phyloP scores from a whole-genome alignment of 92 coral and sea anemone species.

The Epizoanthus stellaris region DNA sequence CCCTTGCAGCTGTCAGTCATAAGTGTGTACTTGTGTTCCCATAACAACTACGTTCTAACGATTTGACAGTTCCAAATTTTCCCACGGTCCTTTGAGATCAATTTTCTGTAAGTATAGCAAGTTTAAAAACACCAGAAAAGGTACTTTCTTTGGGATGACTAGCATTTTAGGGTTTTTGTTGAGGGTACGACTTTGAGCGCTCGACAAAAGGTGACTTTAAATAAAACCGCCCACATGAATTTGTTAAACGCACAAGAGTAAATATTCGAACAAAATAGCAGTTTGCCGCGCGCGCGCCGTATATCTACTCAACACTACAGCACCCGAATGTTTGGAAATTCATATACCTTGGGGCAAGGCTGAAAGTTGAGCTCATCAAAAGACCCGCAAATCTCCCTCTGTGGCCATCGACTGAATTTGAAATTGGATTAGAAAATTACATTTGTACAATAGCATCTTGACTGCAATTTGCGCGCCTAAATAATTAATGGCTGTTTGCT shows the following conservation, averaged over 20 bases:
- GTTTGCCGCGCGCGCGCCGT: slow-evolving; percentile 25
- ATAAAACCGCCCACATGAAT: slow-evolving; percentile 32
- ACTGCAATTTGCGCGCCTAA: not conserved
- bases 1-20: slow-evolving; percentile 16
- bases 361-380: not conserved
- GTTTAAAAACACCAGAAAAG: not conserved
- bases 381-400: not conserved
- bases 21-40: slow-evolving; percentile 43
- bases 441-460: slow-evolving; percentile 29
- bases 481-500: slow-evolving; percentile 43
- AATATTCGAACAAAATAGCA: slow-evolving; percentile 26
- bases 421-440: slow-evolving; percentile 22
- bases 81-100: slow-evolving; percentile 31
- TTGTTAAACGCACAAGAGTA: slow-evolving; percentile 4
- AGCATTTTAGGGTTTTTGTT: not conserved
- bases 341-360: not conserved
- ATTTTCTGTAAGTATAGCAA: not conserved
- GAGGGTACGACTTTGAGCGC: not conserved
- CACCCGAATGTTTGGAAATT: not conserved
- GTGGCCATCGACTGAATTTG: slow-evolving; percentile 14
- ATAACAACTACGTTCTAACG: slow-evolving; percentile 30
- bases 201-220: not conserved
- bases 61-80: slow-evolving; percentile 33
- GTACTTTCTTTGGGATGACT: not conserved
- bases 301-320: not conserved